These are phyloP conservation scores for Apodemia hepburni DNA, from an alignment of 2,888 invertebrate species.

Conservation along the genomic window DNA sequence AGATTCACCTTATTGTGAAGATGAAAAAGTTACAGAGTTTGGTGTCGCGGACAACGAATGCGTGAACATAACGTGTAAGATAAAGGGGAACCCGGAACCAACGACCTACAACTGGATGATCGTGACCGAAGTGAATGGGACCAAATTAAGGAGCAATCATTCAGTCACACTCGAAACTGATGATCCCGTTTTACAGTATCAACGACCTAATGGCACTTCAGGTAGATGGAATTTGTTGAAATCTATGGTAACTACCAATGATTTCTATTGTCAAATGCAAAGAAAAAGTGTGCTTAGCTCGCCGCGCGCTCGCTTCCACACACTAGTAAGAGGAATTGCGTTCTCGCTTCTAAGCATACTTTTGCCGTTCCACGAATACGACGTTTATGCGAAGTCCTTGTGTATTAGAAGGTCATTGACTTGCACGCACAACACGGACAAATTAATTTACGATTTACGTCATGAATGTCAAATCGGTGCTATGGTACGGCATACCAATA, in stretches of 20 bases:
- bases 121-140: constrained; percentile 47
- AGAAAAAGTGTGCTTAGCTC: no score
- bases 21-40: constrained; percentile 49
- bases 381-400: no score
- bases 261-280: no score
- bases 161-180: constrained; percentile 47
- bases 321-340: no score
- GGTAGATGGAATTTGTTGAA: constrained; percentile 45
- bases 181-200: constrained; percentile 45
- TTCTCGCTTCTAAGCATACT: no score
- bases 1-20: constrained; percentile 64
- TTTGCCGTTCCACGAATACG: no score
- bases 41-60: constrained; percentile 56
- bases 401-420: no score
- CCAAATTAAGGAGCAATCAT: constrained; percentile 39
- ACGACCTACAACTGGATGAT: constrained; percentile 56
- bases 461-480: no score
- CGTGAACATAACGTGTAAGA: constrained; percentile 60
- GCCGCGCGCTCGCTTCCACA: no score
- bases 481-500: no score
- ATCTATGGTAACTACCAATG: neutral
- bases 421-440: no score
- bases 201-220: constrained; percentile 52
- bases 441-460: no score
- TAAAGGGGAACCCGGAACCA: constrained; percentile 55